Evolutionary conservation across 2,113 vertebrate species (phyloP).

Genomic region (Paradoxurus hermaphroditus): DNA sequence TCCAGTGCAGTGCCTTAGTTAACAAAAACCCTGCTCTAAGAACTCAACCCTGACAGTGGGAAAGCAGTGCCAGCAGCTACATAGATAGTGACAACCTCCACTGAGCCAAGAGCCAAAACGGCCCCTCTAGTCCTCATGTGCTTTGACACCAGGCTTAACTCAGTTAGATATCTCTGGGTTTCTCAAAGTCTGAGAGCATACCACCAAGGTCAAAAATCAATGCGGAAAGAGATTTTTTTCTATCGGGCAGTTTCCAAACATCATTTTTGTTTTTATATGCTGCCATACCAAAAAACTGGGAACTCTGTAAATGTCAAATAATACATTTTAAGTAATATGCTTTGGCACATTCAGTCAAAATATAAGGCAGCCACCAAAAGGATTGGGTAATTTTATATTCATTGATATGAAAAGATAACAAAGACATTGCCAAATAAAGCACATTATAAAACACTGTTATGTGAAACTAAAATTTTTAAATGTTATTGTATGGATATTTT

Average conservation of each 20-base stretch:
- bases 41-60: neutral
- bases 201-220: conserved; percentile 5
- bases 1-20: neutral
- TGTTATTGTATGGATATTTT: neutral
- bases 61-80: neutral
- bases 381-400: neutral
- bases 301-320: neutral
- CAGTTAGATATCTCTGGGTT: neutral
- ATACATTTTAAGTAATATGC: neutral
- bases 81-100: neutral
- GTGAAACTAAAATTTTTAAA: neutral
- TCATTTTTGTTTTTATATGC: conserved; percentile 30
- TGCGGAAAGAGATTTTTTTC: neutral
- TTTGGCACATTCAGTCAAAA: conserved; percentile 33
- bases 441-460: neutral
- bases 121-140: neutral
- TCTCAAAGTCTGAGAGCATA: neutral
- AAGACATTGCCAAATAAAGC: neutral
- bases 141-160: neutral
- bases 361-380: neutral
- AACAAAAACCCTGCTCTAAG: neutral
- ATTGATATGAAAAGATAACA: neutral
- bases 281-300: neutral
- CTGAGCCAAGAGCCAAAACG: neutral
- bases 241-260: neutral